Evolutionary conservation across 2,888 invertebrate species (phyloP).

Genomic region (Trypoxylon attenuatum): DNA sequence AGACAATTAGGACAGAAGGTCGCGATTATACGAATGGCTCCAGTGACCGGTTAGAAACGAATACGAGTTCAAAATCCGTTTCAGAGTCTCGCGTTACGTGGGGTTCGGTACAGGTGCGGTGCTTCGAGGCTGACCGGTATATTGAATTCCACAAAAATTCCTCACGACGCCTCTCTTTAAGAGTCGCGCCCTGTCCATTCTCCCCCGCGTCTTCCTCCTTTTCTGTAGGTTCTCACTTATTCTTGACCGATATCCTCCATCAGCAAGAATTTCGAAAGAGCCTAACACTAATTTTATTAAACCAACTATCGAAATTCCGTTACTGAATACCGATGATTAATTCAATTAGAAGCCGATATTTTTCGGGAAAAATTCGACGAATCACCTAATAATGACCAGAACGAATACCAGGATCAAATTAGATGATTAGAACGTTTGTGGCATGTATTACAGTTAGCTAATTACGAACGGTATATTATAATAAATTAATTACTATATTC

Average conservation of each 20-base stretch:
- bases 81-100: slow-evolving; percentile 57
- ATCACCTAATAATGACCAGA: too few species aligned
- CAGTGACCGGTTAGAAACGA: slow-evolving; percentile 7
- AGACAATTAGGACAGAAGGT: background rate
- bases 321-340: slow-evolving; percentile 29
- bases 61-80: slow-evolving; percentile 50
- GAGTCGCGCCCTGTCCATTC: slow-evolving; percentile 35
- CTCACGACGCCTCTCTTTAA: slow-evolving; percentile 48
- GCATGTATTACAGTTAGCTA: too few species aligned
- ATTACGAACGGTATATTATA: too few species aligned
- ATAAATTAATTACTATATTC: too few species aligned
- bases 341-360: slow-evolving; percentile 15
- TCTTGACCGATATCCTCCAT: too few species aligned
- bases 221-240: too few species aligned
- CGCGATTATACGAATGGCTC: slow-evolving; percentile 2
- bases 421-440: too few species aligned
- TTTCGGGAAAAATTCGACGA: slow-evolving; percentile 9
- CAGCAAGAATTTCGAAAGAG: too few species aligned
- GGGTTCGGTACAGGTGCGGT: slow-evolving; percentile 48
- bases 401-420: too few species aligned
- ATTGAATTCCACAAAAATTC: slow-evolving; percentile 65
- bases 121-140: slow-evolving; percentile 64
- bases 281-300: too few species aligned
- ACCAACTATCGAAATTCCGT: slow-evolving; percentile 37
- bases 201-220: slow-evolving; percentile 1